These are phyloP conservation scores for Desmophyllum pertusum DNA, from an alignment of 92 coral and sea anemone species.

Conservation along the genomic window DNA sequence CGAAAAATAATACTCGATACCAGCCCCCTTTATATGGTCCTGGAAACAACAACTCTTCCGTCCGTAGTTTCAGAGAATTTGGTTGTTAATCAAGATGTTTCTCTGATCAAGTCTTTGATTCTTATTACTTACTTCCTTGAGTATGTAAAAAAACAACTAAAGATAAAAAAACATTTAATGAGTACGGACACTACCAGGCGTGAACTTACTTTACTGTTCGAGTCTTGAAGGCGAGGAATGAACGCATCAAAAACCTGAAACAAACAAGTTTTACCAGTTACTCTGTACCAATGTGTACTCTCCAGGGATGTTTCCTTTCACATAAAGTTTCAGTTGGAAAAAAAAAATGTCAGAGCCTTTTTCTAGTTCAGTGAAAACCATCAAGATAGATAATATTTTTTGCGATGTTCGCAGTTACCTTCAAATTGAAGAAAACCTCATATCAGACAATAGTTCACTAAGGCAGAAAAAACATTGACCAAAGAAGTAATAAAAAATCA, in stretches of 20 bases:
- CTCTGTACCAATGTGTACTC: too few relatives aligned
- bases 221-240: constrained; percentile 87
- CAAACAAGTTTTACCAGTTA: not conserved
- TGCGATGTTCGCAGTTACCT: too few relatives aligned
- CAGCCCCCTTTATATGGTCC: too few relatives aligned
- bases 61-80: not conserved
- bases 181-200: not conserved
- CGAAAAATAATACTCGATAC: too few relatives aligned
- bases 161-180: not conserved
- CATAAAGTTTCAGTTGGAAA: constrained; percentile 6
- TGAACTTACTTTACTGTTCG: constrained; percentile 90
- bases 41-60: too few relatives aligned
- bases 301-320: not conserved
- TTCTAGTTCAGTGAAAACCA: too few relatives aligned
- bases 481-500: not conserved
- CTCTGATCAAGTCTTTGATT: not conserved
- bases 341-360: too few relatives aligned
- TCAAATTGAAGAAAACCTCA: not conserved
- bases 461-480: not conserved
- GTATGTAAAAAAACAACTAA: not conserved
- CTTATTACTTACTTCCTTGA: not conserved
- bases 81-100: too few relatives aligned
- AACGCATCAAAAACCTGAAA: constrained; percentile 85
- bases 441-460: not conserved
- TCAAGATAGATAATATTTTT: too few relatives aligned